Percentiles rank a stretch among this genome's conserved stretches.
Evolutionary conservation across 2,797 vertebrate genomes (phyloP).

Genomic region (Tarsius wallacei): DNA sequence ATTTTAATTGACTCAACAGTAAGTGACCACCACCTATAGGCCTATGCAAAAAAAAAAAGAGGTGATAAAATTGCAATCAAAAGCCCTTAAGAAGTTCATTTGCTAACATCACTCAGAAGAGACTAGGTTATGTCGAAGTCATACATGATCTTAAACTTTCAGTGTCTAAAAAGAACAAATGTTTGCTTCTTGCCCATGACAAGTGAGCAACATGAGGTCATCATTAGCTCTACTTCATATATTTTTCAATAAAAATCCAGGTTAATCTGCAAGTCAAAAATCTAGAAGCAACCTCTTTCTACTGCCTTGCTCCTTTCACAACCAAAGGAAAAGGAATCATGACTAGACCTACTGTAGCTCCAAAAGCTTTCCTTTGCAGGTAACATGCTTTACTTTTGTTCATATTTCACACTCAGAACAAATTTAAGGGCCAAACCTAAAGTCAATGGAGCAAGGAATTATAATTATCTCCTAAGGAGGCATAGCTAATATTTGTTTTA

Average conservation of each 20-base stretch:
- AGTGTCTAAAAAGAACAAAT: not conserved
- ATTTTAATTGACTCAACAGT: not conserved
- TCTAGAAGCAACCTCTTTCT: not conserved
- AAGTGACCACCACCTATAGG: not conserved
- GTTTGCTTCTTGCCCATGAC: not conserved
- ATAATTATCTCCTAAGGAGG: not conserved
- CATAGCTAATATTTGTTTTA: not conserved
- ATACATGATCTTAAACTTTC: not conserved
- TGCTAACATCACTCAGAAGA: not conserved
- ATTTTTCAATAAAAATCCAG: not conserved
- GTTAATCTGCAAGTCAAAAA: not conserved
- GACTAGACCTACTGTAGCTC: rapidly evolving
- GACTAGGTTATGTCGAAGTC: not conserved
- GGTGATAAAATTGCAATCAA: not conserved
- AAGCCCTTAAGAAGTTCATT: not conserved
- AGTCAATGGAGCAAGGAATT: not conserved
- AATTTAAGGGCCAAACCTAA: not conserved
- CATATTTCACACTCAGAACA: not conserved
- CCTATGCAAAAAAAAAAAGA: not conserved
- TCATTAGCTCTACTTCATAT: not conserved
- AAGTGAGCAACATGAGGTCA: not conserved
- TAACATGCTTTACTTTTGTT: not conserved
- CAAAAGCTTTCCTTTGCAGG: not conserved
- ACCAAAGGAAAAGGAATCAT: not conserved
- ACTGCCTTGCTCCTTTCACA: not conserved